phyloP scores from a whole-genome alignment of 2,888 invertebrate species.

The Oligia strigilis region DNA sequence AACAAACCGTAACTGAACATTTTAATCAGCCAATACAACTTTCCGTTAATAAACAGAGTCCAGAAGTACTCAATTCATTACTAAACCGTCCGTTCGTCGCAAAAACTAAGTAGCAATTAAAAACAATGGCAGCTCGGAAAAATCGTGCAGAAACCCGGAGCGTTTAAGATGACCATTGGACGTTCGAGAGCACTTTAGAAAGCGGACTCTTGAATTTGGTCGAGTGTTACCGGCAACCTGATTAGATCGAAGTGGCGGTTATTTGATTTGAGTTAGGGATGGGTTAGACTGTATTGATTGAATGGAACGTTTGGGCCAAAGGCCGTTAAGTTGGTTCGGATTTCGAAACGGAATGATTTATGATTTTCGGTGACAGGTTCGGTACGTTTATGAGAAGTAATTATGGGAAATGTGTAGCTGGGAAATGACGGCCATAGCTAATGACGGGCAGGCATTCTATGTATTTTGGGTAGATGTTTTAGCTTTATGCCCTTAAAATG shows the following conservation, averaged over 20 bases:
- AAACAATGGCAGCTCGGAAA: conserved; percentile 79
- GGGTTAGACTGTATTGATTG: conserved; percentile 69
- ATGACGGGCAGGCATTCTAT: not conserved
- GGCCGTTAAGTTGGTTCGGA: conserved; percentile 48
- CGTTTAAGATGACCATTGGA: conserved; percentile 71
- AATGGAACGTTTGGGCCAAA: conserved; percentile 57
- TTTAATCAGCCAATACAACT: conserved; percentile 62
- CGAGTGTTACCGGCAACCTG: conserved; percentile 77
- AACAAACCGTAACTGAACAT: conserved; percentile 45
- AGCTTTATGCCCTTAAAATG: conserved; percentile 13
- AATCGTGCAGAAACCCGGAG: conserved; percentile 69
- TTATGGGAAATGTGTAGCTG: conserved; percentile 22
- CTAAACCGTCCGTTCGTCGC: conserved; percentile 70
- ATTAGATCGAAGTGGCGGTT: conserved; percentile 81
- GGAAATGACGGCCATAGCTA: not conserved
- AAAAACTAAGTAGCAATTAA: conserved; percentile 84
- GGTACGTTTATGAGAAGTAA: conserved; percentile 27
- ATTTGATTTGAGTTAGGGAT: conserved; percentile 83
- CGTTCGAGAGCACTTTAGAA: conserved; percentile 72
- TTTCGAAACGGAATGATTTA: conserved; percentile 52
- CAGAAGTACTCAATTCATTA: conserved; percentile 75
- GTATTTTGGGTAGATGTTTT: not conserved
- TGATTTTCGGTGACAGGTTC: conserved; percentile 35
- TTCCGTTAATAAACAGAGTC: conserved; percentile 48
- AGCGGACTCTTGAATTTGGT: conserved; percentile 78